phyloP scores from a whole-genome alignment of 2,888 invertebrate species.

The Perizoma flavofasciatum region DNA sequence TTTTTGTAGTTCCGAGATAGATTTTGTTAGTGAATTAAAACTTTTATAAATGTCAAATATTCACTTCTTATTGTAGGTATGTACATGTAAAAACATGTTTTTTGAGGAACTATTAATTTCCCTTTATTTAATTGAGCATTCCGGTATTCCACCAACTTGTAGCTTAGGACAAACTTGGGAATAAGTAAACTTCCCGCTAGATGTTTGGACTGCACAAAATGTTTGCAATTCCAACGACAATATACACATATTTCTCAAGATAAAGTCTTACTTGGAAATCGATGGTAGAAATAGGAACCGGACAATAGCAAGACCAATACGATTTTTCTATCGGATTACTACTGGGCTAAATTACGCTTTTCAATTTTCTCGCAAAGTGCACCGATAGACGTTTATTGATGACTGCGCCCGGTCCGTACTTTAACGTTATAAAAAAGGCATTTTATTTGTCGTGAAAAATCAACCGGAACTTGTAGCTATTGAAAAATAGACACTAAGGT shows the following conservation, averaged over 20 bases:
- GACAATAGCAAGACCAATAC: slow-evolving; percentile 28
- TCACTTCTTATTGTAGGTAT: too few species aligned
- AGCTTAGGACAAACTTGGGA: slow-evolving; percentile 32
- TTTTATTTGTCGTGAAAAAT: slow-evolving; percentile 31
- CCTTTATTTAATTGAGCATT: slow-evolving; percentile 36
- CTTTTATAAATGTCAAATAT: too few species aligned
- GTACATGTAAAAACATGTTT: slow-evolving; percentile 1
- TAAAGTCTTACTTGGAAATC: slow-evolving; percentile 10
- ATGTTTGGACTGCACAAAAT: slow-evolving; percentile 34
- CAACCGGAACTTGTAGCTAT: slow-evolving; percentile 26
- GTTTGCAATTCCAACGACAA: slow-evolving; percentile 19
- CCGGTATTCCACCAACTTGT: slow-evolving; percentile 31
- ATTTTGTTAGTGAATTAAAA: too few species aligned
- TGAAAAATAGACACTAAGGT: slow-evolving; percentile 32
- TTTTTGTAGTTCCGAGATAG: too few species aligned
- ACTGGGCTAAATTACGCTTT: slow-evolving; percentile 40
- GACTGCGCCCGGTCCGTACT: slow-evolving; percentile 32
- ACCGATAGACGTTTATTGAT: slow-evolving; percentile 43
- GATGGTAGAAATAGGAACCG: slow-evolving; percentile 17
- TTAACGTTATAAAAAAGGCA: slow-evolving; percentile 30
- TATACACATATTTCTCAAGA: slow-evolving; percentile 15
- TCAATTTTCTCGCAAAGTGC: slow-evolving; percentile 42
- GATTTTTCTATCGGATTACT: slow-evolving; percentile 36
- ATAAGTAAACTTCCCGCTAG: slow-evolving; percentile 39
- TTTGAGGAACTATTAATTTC: slow-evolving; percentile 26